Base-by-base conservation (phyloP, 2,888 invertebrate species). In the Thyatira batis region DNA sequence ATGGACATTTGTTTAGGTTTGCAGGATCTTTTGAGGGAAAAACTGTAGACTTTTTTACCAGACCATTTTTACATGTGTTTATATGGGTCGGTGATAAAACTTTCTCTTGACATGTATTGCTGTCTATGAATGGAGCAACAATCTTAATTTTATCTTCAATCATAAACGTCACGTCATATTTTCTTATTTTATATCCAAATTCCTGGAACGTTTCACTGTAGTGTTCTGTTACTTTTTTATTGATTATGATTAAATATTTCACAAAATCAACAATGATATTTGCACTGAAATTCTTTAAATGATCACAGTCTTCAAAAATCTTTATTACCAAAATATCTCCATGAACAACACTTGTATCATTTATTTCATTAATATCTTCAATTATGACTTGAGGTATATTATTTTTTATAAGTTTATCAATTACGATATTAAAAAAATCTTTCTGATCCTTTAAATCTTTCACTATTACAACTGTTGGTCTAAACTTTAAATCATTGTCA, bases 1-100 rank as follows among this genome's bases (percentile, higher is more conserved):
- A 61, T 0, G 80, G 73, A 58, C 89, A 89, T 54, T 71, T 70
- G 53, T 82, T 82, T n/a, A 82, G 67, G 66, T 88, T 73, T 0
- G 23, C 60, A 0, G 67, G 69, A 30, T 63, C 67, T 69, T 82
- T 84, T 1, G 57, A 49, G 0, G 83, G 82, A 64, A 84, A 86
- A 0, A 68, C 52, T 0, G 54, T 50, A 0, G 57, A 54, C 1
- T 53, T 61, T 23, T 57, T n/a, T 20, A 82, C 39, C 5, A 23
- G 50, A 0, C 80, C 80, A 53, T 76, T 69, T 1, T 49, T 9
- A 58, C 86, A 87, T 11, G 52, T 55, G 54, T 79, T 85, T 20
- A 84, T 71, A 44, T 55, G 43, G 2, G 49, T 48, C 1, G 69
- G 60, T 50, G 58, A 53, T 1, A 63, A 50, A 20, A 68, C 58